Evolutionary conservation across 2,888 invertebrate genomes (phyloP).

Genomic region (Norana najaformis): DNA sequence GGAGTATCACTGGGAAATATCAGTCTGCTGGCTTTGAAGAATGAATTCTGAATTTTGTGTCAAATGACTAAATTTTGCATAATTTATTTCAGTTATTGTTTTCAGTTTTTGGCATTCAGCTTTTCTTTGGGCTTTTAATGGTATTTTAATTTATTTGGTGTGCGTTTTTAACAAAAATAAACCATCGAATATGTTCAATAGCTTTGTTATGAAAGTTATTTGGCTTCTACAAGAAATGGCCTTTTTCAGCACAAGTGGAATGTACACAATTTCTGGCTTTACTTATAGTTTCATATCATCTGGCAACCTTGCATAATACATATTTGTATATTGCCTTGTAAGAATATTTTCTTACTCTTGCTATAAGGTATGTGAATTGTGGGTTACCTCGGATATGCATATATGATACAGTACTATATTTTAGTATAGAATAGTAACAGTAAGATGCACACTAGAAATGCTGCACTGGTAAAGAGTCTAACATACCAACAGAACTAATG

Average conservation of each 20-base stretch:
- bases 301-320: neutral
- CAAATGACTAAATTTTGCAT: neutral
- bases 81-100: neutral
- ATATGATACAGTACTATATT: neutral
- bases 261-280: neutral
- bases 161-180: neutral
- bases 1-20: neutral
- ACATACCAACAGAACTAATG: too few relatives aligned
- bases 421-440: neutral
- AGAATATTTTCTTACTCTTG: too few relatives aligned
- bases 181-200: neutral
- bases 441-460: too few relatives aligned
- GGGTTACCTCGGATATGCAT: neutral
- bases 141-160: neutral
- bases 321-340: slow-evolving; percentile 1
- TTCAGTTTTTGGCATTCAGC: neutral
- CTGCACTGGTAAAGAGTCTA: too few relatives aligned
- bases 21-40: neutral
- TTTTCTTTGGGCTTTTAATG: neutral
- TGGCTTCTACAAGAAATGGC: neutral
- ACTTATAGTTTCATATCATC: neutral
- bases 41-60: neutral
- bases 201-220: neutral
- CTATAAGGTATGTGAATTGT: neutral
- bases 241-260: neutral